Base-by-base conservation (phyloP, 2,888 invertebrate genomes). In the Sturmia bella region DNA sequence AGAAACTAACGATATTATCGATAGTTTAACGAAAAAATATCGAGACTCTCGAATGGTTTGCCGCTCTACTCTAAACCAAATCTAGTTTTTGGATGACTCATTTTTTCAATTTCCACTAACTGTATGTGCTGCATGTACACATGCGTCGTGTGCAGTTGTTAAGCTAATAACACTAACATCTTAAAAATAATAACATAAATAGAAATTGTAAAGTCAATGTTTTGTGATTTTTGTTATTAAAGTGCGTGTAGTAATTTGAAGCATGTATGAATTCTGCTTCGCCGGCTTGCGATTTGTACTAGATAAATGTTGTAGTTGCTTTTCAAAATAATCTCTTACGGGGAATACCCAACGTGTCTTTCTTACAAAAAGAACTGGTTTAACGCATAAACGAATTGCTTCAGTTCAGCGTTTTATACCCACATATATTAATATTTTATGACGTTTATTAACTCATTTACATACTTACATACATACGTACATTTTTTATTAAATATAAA, bases 281-380 rank as follows among this genome's bases (percentile, higher is more conserved):
- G 13, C 27, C 27, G 54, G n/a, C 27, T 61, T n/a, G 63, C 54
- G 32, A 73, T 63, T 54, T 63, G 11, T 41, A n/a, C 27, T 57
- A n/a, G 5, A 21, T 37, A 9, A 24, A 13, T 27, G 17, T n/a
- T 48, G 50, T 9, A 41, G n/a, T 56, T 56, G 48, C 19, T 48
- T 3, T 63, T 15, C 12, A 9, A 43, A 3, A 17, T 17, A 17
- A 56, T 24, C 39, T 32, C 43, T 39, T 43, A 15, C 5, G 76
- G 68, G 76, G 76, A 76, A 69, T 76, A 76, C 61, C 54, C 39
- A 48, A 21, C 12, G 19, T 45, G 24, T 72, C 54, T 17, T 45
- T 15, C 12, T 37, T 0, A 27, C 11, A 45, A 19, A 37, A 4
- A 45, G 37, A 69, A 63, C 76, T 54, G 52, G 69, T 76, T 76